Evolutionary conservation across 2,888 invertebrate genomes (phyloP).

Genomic region (Sinodicranocentrus sp.): DNA sequence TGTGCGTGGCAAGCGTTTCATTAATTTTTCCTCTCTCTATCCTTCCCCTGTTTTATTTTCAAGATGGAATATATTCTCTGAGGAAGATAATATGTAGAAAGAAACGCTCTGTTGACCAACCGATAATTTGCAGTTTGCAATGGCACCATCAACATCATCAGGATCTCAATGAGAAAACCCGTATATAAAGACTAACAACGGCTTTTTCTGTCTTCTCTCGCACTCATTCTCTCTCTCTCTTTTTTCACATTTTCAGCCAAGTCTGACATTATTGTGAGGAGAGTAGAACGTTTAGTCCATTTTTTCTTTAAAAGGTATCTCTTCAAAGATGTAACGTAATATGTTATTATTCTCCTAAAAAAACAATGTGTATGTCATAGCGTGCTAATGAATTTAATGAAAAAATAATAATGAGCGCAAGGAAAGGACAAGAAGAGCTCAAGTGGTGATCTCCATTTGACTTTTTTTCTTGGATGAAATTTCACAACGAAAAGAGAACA

Average conservation of each 20-base stretch:
- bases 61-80: neutral
- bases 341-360: neutral
- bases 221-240: neutral
- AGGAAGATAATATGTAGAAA: constrained; percentile 56
- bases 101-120: constrained; percentile 71
- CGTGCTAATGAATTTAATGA: constrained; percentile 26
- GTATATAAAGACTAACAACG: constrained; percentile 38
- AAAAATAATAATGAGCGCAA: neutral
- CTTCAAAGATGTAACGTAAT: too few species aligned
- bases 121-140: constrained; percentile 60
- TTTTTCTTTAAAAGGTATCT: constrained; percentile 6
- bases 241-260: constrained; percentile 2
- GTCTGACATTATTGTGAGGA: constrained; percentile 1
- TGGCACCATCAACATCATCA: too few species aligned
- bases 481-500: too few species aligned
- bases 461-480: too few species aligned
- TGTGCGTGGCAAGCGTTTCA: constrained; percentile 48
- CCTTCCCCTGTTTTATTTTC: constrained; percentile 46
- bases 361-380: constrained; percentile 22
- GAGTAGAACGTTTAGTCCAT: constrained; percentile 24
- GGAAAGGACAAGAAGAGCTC: neutral
- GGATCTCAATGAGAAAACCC: too few species aligned
- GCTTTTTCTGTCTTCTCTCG: constrained; percentile 14
- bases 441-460: too few species aligned
- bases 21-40: constrained; percentile 29